Conservation (phyloP, 2,797 vertebrate genomes). For the Cyprinella venusta region DNA sequence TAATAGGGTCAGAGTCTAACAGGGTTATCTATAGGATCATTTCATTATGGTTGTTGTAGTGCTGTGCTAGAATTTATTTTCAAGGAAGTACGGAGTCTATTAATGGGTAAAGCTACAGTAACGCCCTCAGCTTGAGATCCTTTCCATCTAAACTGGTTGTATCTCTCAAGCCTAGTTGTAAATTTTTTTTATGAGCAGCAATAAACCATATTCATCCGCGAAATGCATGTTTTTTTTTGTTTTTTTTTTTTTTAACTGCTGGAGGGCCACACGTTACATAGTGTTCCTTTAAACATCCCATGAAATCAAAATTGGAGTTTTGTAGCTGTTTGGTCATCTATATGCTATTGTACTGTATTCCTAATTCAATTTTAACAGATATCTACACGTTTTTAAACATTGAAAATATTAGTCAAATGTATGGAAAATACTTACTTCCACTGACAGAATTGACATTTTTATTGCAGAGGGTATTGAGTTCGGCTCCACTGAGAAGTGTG, state of each 20-base stretch:
- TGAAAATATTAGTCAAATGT: neutral
- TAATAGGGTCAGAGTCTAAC: no score
- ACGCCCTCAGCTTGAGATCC: no score
- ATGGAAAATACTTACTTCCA: neutral
- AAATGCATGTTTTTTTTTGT: neutral
- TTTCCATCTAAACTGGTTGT: no score
- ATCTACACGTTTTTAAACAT: neutral
- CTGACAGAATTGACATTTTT: neutral
- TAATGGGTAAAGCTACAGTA: no score
- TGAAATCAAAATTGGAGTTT: neutral
- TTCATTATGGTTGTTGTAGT: no score
- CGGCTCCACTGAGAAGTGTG: slow-evolving; percentile 18
- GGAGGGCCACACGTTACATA: neutral
- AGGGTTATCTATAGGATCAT: no score
- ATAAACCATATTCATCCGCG: neutral
- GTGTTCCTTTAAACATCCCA: neutral
- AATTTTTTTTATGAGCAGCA: no score
- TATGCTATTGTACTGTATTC: neutral
- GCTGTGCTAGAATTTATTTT: no score
- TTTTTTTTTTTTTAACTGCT: neutral
- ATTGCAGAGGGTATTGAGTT: slow-evolving; percentile 1
- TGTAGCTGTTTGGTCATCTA: neutral
- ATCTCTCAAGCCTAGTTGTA: no score
- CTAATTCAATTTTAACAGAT: neutral
- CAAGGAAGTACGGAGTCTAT: no score